Evolutionary conservation across 1,140 invertebrate species (phyloP).

Genomic region (Trichonephila clavipes): DNA sequence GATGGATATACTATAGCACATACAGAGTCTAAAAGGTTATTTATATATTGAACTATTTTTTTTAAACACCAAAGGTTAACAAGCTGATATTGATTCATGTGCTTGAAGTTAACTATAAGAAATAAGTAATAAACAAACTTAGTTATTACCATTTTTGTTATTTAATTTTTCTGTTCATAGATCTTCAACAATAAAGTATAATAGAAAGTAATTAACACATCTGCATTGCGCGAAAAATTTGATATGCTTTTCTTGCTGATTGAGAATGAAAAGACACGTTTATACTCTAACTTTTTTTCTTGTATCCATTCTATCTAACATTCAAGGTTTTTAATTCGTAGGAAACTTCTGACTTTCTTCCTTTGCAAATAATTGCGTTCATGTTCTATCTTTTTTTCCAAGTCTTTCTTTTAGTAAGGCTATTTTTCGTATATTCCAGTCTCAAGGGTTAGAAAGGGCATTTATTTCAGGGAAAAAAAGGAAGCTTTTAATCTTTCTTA

Average conservation of each 20-base stretch:
- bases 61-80: too few species aligned
- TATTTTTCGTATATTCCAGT: slow-evolving; percentile 23
- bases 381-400: background rate
- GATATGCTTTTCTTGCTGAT: slow-evolving; percentile 12
- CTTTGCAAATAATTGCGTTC: slow-evolving; percentile 39
- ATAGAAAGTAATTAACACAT: slow-evolving; percentile 56
- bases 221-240: slow-evolving; percentile 29
- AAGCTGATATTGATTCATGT: background rate
- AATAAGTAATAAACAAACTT: background rate
- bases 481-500: background rate
- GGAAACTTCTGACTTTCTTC: background rate
- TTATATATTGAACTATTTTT: too few species aligned
- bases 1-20: too few species aligned
- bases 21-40: too few species aligned
- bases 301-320: background rate
- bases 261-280: slow-evolving; percentile 5
- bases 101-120: background rate
- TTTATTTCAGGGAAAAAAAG: background rate
- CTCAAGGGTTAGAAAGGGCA: background rate
- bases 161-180: background rate
- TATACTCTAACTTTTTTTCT: background rate
- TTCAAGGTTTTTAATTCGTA: slow-evolving; percentile 42
- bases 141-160: background rate
- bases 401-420: background rate
- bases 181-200: background rate